These are phyloP conservation scores for Dromococcyx pavoninus DNA, from an alignment of 2,797 vertebrate species.

Conservation along the genomic window DNA sequence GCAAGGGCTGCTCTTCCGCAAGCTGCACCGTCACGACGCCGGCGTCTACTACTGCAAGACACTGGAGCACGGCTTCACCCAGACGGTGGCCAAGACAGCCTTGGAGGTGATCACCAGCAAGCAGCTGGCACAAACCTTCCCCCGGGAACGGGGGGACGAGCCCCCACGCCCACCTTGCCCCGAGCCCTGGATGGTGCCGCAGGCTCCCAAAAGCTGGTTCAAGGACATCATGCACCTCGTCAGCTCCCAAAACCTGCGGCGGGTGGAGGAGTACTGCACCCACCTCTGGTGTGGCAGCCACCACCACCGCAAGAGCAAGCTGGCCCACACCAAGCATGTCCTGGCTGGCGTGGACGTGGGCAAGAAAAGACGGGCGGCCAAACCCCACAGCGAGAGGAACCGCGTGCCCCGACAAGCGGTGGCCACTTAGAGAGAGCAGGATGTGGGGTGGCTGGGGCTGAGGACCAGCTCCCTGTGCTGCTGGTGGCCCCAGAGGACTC, in stretches of 20 bases:
- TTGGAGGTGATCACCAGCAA: constrained; percentile 84
- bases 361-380: constrained; percentile 73
- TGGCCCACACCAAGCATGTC: constrained; percentile 84
- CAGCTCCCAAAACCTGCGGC: constrained; percentile 83
- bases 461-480: background rate
- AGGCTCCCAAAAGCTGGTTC: constrained; percentile 83
- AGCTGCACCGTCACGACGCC: constrained; percentile 81
- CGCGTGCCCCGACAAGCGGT: constrained; percentile 83
- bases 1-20: constrained; percentile 89
- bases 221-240: constrained; percentile 93
- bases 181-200: constrained; percentile 61
- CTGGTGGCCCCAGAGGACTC: background rate
- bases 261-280: constrained; percentile 91
- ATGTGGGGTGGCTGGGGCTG: rapidly evolving
- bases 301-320: constrained; percentile 82
- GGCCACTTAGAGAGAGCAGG: constrained; percentile 46
- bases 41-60: constrained; percentile 89
- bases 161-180: constrained; percentile 29
- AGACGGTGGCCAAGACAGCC: constrained; percentile 80
- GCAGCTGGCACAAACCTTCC: constrained; percentile 80
- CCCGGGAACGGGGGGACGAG: constrained; percentile 49
- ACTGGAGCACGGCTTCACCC: constrained; percentile 88
- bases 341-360: constrained; percentile 81
- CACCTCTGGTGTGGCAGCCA: constrained; percentile 87
- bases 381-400: constrained; percentile 81